Base-by-base conservation (phyloP, 2,888 invertebrate species). In the Latheticus oryzae region DNA sequence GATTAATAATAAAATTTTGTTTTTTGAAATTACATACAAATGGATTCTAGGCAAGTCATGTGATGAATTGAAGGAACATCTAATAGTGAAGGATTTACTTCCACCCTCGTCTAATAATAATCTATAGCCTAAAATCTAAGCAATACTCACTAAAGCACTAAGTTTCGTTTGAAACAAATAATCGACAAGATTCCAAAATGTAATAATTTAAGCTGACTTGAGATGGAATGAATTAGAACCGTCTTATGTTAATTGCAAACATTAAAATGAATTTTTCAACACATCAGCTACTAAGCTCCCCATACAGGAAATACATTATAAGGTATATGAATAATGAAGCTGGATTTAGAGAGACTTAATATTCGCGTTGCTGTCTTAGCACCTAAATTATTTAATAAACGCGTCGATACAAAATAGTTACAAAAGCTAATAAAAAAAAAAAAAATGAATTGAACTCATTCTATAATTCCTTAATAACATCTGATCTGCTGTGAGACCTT, bases 341-440 rank as follows among this genome's bases (percentile, higher is more conserved):
- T 15, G 45, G 45, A 45, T 45, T 45, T 32, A 21, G 7, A 45
- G n/a, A n/a, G 45, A 32, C 45, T 45, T 45, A 13, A 45, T 45
- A 43, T 32, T 45, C 32, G 19, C 32, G 21, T 12, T 15, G 32
- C 19, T 15, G 30, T 45, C 32, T 45, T 30, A 13, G 12, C 9
- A 32, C 19, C 7, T 45, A 21, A 32, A 11, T 42, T 42, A 42
- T 42, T 45, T 33, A 30, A n/a, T n/a, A n/a, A n/a, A n/a, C n/a
- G n/a, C n/a, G n/a, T 21, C 21, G 21, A 21, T 21, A 5, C 5
- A 5, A 5, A 4, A 21, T 21, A 21, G 5, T 21, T 21, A 21
- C 21, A 21, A 21, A 21, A 21, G 4, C 5, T 5, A 5, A 5
- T 5, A 21, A 5, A 21, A 21, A 5, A 21, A 21, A n/a, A n/a